A percentile compares a stretch with the other conserved stretches of the same genome.
Conservation (phyloP, 2,113 vertebrate genomes). For the Dunckerocampus dactyliophorus region DNA sequence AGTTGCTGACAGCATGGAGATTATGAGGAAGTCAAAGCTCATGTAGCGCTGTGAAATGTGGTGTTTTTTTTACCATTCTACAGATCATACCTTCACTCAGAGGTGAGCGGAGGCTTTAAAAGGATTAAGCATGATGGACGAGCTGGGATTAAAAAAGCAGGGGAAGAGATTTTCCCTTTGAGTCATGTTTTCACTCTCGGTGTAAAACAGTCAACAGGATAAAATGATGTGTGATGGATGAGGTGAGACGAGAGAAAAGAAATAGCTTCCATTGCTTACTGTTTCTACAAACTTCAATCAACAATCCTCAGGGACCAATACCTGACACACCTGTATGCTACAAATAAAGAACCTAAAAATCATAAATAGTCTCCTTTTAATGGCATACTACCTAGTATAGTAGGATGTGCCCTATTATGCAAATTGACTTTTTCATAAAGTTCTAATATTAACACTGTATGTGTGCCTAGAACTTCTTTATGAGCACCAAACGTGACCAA, state of each 20-base stretch:
- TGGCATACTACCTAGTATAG: too few relatives aligned
- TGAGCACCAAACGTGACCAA: too few relatives aligned
- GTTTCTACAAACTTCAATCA: too few relatives aligned
- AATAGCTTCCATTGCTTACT: neutral
- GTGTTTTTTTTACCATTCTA: conserved; percentile 6
- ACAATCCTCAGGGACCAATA: too few relatives aligned
- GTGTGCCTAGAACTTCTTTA: too few relatives aligned
- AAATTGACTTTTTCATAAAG: too few relatives aligned
- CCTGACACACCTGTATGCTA: too few relatives aligned
- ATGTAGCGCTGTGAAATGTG: conserved; percentile 6
- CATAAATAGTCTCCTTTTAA: too few relatives aligned
- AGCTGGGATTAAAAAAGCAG: conserved; percentile 1
- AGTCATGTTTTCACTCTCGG: neutral
- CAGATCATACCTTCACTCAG: conserved; percentile 9
- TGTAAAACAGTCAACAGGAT: neutral
- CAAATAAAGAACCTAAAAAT: too few relatives aligned
- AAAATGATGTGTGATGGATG: neutral
- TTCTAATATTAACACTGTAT: too few relatives aligned
- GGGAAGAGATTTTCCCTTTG: neutral
- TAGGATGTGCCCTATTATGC: too few relatives aligned
- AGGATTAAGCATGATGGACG: conserved; percentile 24
- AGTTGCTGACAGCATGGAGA: conserved; percentile 15
- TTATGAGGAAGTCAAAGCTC: neutral
- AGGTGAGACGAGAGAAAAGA: neutral
- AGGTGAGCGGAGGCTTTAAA: conserved; percentile 11